Base-by-base conservation (phyloP, 2,888 invertebrate species). In the Drosophila subquinaria region DNA sequence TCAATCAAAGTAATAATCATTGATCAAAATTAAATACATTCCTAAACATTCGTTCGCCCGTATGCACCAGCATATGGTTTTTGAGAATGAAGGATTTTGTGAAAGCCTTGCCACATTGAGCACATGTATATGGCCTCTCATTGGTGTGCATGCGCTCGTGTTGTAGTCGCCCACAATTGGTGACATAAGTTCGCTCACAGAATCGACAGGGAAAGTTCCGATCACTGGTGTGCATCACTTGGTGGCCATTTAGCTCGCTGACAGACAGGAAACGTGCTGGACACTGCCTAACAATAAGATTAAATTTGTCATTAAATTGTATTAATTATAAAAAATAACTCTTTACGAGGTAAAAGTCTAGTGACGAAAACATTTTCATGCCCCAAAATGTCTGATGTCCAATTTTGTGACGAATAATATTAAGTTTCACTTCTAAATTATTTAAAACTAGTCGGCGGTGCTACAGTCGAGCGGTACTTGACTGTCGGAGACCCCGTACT, bases 61-160 rank as follows among this genome's bases (percentile, higher is more conserved):
- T 91, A 13, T 91, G 91, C 6, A 89, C 79, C 15, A 91, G 76
- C 83, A 91, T 90, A 42, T 91, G 91, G 56, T 91, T 91, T 64
- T 91, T 91, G 8, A 91, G 79, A 50, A 91, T 90, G 30, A 91
- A 91, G 0, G 90, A 84, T 35, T 86, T 91, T 4, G 91, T 91
- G 33, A 91, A 91, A 1, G 84, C 78, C 70, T 91, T 91, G 40
- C 81, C 80, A 53, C 91, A 91, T 36, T 90, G 88, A 0, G 70
- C 33, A 15, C 91, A 91, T 15, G 75, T 80, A 66, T 87, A 91
- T 2, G 92, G 92, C 1, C 91, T 76, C 27, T 91, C 91, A 50
- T 91, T 91, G 11, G 92, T 91, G 61, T 91, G 91, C 0, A 89
- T 91, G 20, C 91, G 76, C 40, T 91, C 92, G 35, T 91, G 91